Evolutionary conservation across 2,797 vertebrate genomes (phyloP), one percentile per base, ranked within the genome.

Genomic region (Arnoldichthys spilopterus): DNA sequence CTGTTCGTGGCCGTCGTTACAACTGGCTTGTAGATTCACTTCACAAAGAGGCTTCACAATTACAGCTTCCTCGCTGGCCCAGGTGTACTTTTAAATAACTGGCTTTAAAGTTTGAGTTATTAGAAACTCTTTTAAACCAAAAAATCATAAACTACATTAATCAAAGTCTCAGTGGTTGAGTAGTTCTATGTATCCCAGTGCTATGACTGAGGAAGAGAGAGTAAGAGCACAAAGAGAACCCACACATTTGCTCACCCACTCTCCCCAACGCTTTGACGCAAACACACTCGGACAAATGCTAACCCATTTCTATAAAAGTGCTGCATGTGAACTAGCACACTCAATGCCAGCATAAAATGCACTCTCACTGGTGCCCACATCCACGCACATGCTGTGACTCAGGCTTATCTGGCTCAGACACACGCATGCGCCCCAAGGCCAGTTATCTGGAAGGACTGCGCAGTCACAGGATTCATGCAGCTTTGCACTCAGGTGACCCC

Each of bases 261-360:
- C 59, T 62, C 59, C 59, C 59, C 59, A 62, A 32, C 30, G 59
- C 30, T n/a, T 62, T 62, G 71, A 79, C n/a, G 30, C 51, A 75
- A 24, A 66, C 40, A 3, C 72, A 49, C 45, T 45, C 58, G 30
- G 24, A 69, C 76, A 49, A 56, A 32, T 45, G 54, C 77, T 51
- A 62, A 34, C 59, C 32, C 8, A 34, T 62, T 62, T 62, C 30
- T 34, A 20, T 34, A 62, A 62, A 62, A 34, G 59, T 8, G 59
- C 18, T 62, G 16, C 59, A 20, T 62, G 59, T 1, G 4, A 34
- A 32, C 59, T 61, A 18, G 59, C 12, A 16, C 59, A 61, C 28
- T 62, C 30, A 32, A n/a, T 34, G 30, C 30, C 30, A 63, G 47
- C 59, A 61, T 40, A n/a, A 62, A 64, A 66, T 24, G 61, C 40